phyloP scores from a whole-genome alignment of 2,888 invertebrate genomes.

The Athalia rosae region DNA sequence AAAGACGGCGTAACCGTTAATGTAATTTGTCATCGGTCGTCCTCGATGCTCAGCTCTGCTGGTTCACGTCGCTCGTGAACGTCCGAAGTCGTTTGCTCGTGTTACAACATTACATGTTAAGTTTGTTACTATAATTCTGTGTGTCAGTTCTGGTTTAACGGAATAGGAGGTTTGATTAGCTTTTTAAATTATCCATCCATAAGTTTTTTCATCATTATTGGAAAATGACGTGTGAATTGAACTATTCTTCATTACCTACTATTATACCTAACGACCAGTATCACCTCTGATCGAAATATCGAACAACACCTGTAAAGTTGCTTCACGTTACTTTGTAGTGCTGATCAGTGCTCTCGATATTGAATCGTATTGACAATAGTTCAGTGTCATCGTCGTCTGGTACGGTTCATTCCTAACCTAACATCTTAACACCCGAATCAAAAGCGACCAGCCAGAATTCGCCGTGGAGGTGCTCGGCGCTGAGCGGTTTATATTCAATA shows the following conservation, averaged over 20 bases:
- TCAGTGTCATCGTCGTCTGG: too few species aligned
- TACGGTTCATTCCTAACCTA: too few species aligned
- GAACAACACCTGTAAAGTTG: too few species aligned
- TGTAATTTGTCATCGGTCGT: not conserved
- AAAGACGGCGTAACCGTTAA: constrained; percentile 4
- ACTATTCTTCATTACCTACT: constrained; percentile 58
- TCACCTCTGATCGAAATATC: too few species aligned
- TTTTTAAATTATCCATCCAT: constrained; percentile 44
- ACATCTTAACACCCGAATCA: too few species aligned
- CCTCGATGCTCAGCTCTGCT: not conserved
- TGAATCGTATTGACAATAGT: too few species aligned
- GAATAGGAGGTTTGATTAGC: constrained; percentile 63
- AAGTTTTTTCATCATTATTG: constrained; percentile 40
- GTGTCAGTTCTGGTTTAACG: constrained; percentile 59
- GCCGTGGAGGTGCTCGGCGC: not conserved
- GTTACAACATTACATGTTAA: too few species aligned
- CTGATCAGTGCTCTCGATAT: too few species aligned
- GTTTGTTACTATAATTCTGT: constrained; percentile 31
- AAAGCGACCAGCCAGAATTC: not conserved
- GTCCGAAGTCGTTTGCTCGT: too few species aligned
- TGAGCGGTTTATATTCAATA: too few species aligned
- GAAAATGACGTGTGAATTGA: constrained; percentile 62
- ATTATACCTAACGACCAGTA: constrained; percentile 54
- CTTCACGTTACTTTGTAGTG: too few species aligned
- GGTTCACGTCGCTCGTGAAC: too few species aligned